Conservation (phyloP, 2,797 vertebrate genomes). For the Decapterus maruadsi region DNA sequence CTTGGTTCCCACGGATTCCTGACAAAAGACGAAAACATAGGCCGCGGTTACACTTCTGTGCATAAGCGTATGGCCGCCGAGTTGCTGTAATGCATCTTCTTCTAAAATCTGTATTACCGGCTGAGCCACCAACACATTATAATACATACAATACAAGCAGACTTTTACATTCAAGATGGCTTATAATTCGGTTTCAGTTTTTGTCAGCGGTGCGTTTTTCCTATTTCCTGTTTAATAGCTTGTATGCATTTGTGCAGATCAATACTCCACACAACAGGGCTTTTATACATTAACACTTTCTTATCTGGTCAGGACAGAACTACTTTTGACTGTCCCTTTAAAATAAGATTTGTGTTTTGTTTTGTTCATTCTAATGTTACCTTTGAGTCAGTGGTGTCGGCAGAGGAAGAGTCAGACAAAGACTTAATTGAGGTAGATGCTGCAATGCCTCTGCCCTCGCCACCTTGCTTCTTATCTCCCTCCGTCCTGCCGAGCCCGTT, state of each 20-base stretch:
- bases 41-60: background rate
- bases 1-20: slow-evolving; percentile 80
- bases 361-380: slow-evolving; percentile 50
- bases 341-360: background rate
- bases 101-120: background rate
- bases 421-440: slow-evolving; percentile 89
- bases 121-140: background rate
- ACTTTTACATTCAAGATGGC: background rate
- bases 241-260: background rate
- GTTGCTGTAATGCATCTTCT: background rate
- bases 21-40: background rate
- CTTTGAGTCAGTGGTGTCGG: slow-evolving; percentile 86
- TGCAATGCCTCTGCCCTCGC: slow-evolving; percentile 80
- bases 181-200: background rate
- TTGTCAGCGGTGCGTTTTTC: background rate
- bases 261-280: background rate
- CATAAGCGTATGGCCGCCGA: background rate
- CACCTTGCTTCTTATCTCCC: slow-evolving; percentile 76
- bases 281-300: background rate
- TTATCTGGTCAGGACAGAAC: background rate
- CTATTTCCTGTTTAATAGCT: background rate
- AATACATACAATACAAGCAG: background rate
- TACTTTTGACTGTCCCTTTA: background rate
- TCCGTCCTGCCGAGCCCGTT: slow-evolving; percentile 71
- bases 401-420: slow-evolving; percentile 84